Conservation (phyloP, 2,797 vertebrate genomes). For the Sebastes dallii region DNA sequence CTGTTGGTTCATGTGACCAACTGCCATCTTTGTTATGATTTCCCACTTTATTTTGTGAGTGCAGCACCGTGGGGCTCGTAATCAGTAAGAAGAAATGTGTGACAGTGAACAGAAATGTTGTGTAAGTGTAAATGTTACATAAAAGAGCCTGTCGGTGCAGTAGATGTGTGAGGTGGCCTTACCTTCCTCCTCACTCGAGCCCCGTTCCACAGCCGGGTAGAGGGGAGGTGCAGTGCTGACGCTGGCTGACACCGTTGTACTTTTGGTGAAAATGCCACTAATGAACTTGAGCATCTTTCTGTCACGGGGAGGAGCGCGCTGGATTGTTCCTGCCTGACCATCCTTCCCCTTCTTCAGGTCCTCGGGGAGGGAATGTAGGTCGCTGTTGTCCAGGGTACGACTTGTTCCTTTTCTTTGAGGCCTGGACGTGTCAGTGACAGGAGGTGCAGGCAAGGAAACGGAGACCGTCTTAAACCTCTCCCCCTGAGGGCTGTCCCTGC, state of each 20-base stretch:
- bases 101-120: background rate
- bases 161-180: conserved; percentile 36
- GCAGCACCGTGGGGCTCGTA: background rate
- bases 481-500: conserved; percentile 79
- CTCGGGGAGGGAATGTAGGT: conserved; percentile 85
- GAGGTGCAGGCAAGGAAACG: conserved; percentile 73
- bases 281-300: conserved; percentile 97
- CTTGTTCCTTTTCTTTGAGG: conserved; percentile 89
- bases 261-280: conserved; percentile 95
- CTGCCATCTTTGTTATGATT: background rate
- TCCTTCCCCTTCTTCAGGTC: conserved; percentile 78
- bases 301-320: conserved; percentile 85
- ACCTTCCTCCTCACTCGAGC: conserved; percentile 84
- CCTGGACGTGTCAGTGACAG: conserved; percentile 59
- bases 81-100: background rate
- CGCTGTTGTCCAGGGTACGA: conserved; percentile 94
- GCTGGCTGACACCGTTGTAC: conserved; percentile 78
- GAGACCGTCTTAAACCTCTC: conserved; percentile 79
- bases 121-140: background rate
- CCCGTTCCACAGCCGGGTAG: conserved; percentile 75
- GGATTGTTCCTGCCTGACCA: conserved; percentile 65
- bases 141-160: background rate
- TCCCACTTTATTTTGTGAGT: background rate
- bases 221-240: conserved; percentile 62
- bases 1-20: background rate